A percentile compares a stretch with the other conserved stretches of the same genome.
Conservation (phyloP, 2,113 vertebrate species). For the Monopterus albus region DNA sequence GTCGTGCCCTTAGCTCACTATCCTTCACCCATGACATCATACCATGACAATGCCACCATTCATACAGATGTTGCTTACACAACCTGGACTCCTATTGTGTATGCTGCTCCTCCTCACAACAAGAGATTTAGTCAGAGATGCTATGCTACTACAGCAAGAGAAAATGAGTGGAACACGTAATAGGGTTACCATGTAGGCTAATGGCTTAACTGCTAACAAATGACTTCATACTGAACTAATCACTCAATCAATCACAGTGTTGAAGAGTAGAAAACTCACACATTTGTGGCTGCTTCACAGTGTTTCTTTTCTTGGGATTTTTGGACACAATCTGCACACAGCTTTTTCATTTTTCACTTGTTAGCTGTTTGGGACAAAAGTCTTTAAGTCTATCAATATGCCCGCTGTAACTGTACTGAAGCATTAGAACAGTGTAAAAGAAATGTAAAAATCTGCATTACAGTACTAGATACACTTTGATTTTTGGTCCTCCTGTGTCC, state of each 20-base stretch:
- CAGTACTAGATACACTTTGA: conserved; percentile 66
- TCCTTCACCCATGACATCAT: conserved; percentile 94
- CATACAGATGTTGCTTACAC: conserved; percentile 92
- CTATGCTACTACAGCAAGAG: conserved; percentile 31
- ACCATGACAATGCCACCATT: conserved; percentile 95
- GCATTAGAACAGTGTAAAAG: conserved; percentile 39
- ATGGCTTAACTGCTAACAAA: conserved; percentile 65
- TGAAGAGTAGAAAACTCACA: conserved; percentile 37
- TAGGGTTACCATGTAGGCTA: conserved; percentile 45
- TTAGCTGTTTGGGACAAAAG: conserved; percentile 6
- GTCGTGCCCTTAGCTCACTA: conserved; percentile 94
- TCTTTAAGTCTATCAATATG: conserved; percentile 32
- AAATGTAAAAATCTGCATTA: conserved; percentile 52
- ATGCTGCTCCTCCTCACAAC: conserved; percentile 75
- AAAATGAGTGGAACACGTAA: conserved; percentile 60
- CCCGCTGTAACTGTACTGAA: conserved; percentile 12
- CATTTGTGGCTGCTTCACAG: conserved; percentile 24
- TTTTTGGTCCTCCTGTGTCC: conserved; percentile 71
- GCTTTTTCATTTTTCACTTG: conserved; percentile 1
- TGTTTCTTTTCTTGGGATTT: conserved; percentile 37
- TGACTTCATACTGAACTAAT: conserved; percentile 58
- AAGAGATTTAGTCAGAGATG: conserved; percentile 61
- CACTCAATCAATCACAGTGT: conserved; percentile 51
- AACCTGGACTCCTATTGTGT: conserved; percentile 91
- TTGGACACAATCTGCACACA: not conserved